These are phyloP conservation scores for Cinclus mexicanus DNA, from an alignment of 2,113 vertebrate species.

Conservation along the genomic window DNA sequence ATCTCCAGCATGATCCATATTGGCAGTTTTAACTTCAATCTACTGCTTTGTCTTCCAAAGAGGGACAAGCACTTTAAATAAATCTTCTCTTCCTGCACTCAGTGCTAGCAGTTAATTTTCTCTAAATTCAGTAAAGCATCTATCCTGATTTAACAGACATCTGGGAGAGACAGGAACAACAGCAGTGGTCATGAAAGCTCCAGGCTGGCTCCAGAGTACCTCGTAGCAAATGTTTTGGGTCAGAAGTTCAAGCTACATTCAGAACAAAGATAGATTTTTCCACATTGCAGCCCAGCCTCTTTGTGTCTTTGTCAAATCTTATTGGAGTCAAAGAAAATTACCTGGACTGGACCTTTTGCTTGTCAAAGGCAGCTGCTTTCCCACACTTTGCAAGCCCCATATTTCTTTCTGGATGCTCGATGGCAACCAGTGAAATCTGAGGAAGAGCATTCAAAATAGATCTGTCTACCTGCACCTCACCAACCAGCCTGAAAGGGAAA, in stretches of 20 bases:
- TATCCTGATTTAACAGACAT: slow-evolving; percentile 28
- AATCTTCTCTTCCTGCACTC: neutral
- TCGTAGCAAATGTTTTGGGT: neutral
- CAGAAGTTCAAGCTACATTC: neutral
- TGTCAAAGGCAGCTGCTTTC: neutral
- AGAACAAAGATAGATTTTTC: neutral
- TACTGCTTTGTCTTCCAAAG: slow-evolving; percentile 19
- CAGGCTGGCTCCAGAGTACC: neutral
- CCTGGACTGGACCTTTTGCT: neutral
- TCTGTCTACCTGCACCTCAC: neutral
- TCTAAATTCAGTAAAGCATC: neutral
- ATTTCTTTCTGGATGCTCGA: neutral
- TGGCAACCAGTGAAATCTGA: neutral
- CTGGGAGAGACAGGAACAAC: neutral
- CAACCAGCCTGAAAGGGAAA: neutral
- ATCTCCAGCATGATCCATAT: slow-evolving; percentile 14
- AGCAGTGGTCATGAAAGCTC: neutral
- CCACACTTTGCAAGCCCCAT: neutral
- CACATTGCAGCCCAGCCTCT: neutral
- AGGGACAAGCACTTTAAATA: neutral
- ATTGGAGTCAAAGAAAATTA: neutral
- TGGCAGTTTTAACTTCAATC: slow-evolving; percentile 26
- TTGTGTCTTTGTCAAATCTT: neutral
- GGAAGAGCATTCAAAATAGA: neutral
- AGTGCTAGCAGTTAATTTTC: slow-evolving; percentile 30